Percentiles rank a stretch among this genome's conserved stretches.
These are phyloP conservation scores for Myripristis murdjan DNA, from an alignment of 2,797 vertebrate genomes.

Conservation along the genomic window DNA sequence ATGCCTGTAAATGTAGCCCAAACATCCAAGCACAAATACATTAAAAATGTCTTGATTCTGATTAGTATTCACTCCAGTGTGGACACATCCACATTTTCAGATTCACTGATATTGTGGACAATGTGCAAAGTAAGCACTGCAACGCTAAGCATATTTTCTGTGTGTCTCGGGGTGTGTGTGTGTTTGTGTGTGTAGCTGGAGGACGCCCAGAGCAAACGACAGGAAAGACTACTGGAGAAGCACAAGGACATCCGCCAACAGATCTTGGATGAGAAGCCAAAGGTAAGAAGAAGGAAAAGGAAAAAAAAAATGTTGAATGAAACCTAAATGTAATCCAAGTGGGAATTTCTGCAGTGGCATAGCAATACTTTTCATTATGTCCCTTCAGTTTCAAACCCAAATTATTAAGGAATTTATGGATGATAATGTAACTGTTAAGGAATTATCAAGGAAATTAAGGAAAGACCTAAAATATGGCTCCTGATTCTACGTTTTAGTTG, in stretches of 20 bases:
- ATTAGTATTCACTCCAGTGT: not conserved
- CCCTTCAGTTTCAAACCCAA: too few relatives aligned
- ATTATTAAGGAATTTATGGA: not conserved
- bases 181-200: constrained; percentile 87
- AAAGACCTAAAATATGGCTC: not conserved
- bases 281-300: constrained; percentile 84
- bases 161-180: constrained; percentile 26
- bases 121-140: not conserved
- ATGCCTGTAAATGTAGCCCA: constrained; percentile 1
- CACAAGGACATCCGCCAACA: constrained; percentile 96
- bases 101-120: not conserved
- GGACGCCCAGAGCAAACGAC: constrained; percentile 96
- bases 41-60: too few relatives aligned
- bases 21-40: not conserved
- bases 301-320: not conserved
- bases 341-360: not conserved
- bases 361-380: not conserved
- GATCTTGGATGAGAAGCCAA: constrained; percentile 96
- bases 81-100: not conserved
- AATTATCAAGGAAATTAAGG: too few relatives aligned
- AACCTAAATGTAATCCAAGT: not conserved
- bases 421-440: too few relatives aligned
- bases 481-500: not conserved
- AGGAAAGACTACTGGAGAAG: constrained; percentile 94
- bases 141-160: not conserved